Conservation (phyloP, 2,797 vertebrate species). For the Sebastes ruberrimus region DNA sequence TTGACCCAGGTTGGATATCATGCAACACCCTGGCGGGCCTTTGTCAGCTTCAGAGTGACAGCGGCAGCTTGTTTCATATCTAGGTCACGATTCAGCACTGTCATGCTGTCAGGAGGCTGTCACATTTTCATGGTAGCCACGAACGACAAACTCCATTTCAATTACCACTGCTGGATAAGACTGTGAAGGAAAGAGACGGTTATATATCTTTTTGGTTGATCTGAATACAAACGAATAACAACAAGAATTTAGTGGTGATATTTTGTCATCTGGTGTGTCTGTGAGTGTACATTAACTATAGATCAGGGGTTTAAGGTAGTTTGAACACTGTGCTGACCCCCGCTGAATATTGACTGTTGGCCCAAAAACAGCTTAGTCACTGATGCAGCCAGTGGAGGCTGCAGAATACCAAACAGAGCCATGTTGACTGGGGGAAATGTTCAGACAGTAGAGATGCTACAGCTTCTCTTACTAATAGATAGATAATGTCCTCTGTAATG, state of each 20-base stretch:
- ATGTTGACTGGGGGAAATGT: constrained; percentile 7
- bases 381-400: constrained; percentile 50
- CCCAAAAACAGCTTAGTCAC: constrained; percentile 63
- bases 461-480: not conserved
- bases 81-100: constrained; percentile 63
- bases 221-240: not conserved
- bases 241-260: not conserved
- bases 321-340: not conserved
- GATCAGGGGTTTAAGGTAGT: not conserved
- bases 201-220: not conserved
- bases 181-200: not conserved
- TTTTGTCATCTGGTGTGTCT: not conserved
- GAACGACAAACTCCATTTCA: not conserved
- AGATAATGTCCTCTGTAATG: not conserved
- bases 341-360: constrained; percentile 4
- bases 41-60: constrained; percentile 59
- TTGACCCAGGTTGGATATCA: constrained; percentile 8
- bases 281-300: not conserved
- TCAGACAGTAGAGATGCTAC: not conserved
- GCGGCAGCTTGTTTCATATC: constrained; percentile 65
- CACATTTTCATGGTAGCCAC: constrained; percentile 16
- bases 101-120: constrained; percentile 37
- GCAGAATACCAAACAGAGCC: constrained; percentile 24
- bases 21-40: not conserved
- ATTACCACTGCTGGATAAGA: not conserved